phyloP scores from a whole-genome alignment of 2,888 invertebrate genomes.

The Sinodicranocentrus sp. region DNA sequence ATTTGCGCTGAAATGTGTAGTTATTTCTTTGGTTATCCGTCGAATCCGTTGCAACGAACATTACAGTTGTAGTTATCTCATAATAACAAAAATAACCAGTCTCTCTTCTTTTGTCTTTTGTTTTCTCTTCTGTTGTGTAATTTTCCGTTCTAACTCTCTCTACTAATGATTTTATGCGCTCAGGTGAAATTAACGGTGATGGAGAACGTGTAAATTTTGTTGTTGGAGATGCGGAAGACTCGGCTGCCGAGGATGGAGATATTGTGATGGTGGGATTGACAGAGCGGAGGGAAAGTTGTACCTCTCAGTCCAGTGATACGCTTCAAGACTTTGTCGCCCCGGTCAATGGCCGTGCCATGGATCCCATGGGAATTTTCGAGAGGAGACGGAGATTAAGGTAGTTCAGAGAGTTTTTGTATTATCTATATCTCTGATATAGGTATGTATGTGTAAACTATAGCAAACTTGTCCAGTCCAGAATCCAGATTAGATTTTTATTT shows the following conservation, averaged over 20 bases:
- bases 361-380: constrained; percentile 64
- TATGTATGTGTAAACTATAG: too few relatives aligned
- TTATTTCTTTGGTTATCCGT: too few relatives aligned
- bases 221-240: constrained; percentile 74
- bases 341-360: constrained; percentile 53
- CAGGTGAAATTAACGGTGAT: constrained; percentile 62
- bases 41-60: too few relatives aligned
- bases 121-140: too few relatives aligned
- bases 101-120: too few relatives aligned
- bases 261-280: constrained; percentile 53
- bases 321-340: constrained; percentile 52
- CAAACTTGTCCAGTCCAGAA: too few relatives aligned
- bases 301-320: constrained; percentile 66
- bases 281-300: constrained; percentile 53
- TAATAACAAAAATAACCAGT: too few relatives aligned
- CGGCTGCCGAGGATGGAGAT: constrained; percentile 51
- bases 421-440: too few relatives aligned
- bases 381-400: constrained; percentile 73
- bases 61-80: too few relatives aligned
- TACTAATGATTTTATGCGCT: constrained; percentile 14
- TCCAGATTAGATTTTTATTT: too few relatives aligned
- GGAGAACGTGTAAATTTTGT: constrained; percentile 75
- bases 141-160: not conserved
- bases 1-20: too few relatives aligned
- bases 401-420: too few relatives aligned